Percentiles rank a stretch among this genome's conserved stretches.
phyloP scores from a whole-genome alignment of 1,140 invertebrate genomes.

The Magallana ariakensis region DNA sequence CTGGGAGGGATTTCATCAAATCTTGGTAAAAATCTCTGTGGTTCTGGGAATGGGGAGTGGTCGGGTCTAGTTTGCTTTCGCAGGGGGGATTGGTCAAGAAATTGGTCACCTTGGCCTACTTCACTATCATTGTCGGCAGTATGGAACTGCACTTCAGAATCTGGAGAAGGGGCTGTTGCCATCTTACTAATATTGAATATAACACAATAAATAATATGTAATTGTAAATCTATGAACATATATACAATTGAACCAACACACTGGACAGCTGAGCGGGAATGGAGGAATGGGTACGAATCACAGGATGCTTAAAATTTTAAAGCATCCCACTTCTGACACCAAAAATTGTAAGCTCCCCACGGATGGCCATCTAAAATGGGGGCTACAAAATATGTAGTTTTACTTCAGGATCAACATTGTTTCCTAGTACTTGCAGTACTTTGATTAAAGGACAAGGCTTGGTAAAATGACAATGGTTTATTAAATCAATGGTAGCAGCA shows the following conservation, averaged over 20 bases:
- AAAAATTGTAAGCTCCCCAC: too few species aligned
- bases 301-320: not conserved
- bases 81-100: not conserved
- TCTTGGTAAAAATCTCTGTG: not conserved
- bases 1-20: not conserved
- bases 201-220: not conserved
- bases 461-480: too few species aligned
- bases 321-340: slow-evolving; percentile 27
- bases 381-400: too few species aligned
- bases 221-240: not conserved
- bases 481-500: too few species aligned
- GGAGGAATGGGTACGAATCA: not conserved
- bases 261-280: not conserved
- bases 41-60: not conserved
- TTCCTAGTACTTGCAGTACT: too few species aligned
- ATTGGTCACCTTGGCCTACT: slow-evolving; percentile 14
- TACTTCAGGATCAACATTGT: too few species aligned
- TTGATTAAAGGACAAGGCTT: too few species aligned
- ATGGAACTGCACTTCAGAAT: not conserved
- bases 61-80: not conserved
- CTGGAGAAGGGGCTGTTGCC: too few species aligned
- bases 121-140: not conserved
- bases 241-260: not conserved
- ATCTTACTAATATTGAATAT: not conserved
- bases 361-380: too few species aligned